phyloP scores from a whole-genome alignment of 2,888 invertebrate species.

The Ischnus inquisitorius region DNA sequence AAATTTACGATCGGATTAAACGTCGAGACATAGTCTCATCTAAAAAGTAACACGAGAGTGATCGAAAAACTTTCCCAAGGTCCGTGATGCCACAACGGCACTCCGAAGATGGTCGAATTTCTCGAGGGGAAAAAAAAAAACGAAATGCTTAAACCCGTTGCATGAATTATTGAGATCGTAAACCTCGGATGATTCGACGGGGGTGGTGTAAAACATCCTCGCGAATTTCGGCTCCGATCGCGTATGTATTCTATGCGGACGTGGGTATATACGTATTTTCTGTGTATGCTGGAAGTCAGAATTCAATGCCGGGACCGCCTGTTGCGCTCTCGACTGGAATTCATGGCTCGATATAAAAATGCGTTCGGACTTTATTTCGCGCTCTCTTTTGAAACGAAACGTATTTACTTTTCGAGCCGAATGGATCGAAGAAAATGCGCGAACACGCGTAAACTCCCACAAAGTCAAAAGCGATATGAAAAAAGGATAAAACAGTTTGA shows the following conservation, averaged over 20 bases:
- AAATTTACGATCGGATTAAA: slow-evolving; percentile 75
- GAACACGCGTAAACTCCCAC: slow-evolving; percentile 16
- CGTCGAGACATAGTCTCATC: slow-evolving; percentile 67
- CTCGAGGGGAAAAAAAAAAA: slow-evolving; percentile 29
- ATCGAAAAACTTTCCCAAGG: slow-evolving; percentile 4
- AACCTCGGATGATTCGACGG: slow-evolving; percentile 54
- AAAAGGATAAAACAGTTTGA: background rate
- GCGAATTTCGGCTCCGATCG: slow-evolving; percentile 54
- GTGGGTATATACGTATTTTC: slow-evolving; percentile 18
- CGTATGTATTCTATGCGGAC: slow-evolving; percentile 21
- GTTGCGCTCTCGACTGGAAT: slow-evolving; percentile 56
- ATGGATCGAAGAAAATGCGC: slow-evolving; percentile 23
- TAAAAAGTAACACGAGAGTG: background rate
- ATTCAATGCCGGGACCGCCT: slow-evolving; percentile 59
- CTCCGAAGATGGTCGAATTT: slow-evolving; percentile 27
- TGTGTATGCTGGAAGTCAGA: slow-evolving; percentile 16
- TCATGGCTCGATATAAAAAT: slow-evolving; percentile 61
- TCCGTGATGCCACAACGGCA: background rate
- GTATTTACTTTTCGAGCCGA: slow-evolving; percentile 5
- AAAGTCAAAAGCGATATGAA: background rate
- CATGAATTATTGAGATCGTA: slow-evolving; percentile 63
- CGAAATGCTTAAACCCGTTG: slow-evolving; percentile 40
- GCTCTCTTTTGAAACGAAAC: background rate
- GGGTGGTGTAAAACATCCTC: slow-evolving; percentile 58
- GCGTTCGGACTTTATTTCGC: background rate